A percentile compares a stretch with the other conserved stretches of the same genome.
These are phyloP conservation scores for Atethmia centrago DNA, from an alignment of 2,888 invertebrate species.

Conservation along the genomic window DNA sequence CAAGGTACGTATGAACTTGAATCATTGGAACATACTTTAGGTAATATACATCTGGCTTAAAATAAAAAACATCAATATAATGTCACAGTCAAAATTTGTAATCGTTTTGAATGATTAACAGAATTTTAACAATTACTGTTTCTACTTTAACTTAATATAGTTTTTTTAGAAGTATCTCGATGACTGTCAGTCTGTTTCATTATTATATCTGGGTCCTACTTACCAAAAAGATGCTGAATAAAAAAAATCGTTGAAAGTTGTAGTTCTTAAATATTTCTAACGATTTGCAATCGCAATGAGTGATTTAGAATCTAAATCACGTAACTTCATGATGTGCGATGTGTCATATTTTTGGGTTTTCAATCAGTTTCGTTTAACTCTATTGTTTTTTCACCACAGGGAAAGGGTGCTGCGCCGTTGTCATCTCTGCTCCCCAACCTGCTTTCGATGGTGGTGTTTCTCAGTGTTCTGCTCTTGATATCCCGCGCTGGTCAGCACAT, in stretches of 20 bases:
- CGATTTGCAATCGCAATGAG: neutral
- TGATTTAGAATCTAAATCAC: neutral
- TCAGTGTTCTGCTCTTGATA: conserved; percentile 64
- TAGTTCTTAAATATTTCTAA: too few species aligned
- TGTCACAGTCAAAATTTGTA: neutral
- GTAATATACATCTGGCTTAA: neutral
- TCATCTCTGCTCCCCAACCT: conserved; percentile 33
- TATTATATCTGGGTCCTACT: neutral
- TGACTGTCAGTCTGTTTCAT: neutral
- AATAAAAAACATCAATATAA: neutral
- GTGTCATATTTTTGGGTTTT: neutral
- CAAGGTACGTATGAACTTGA: conserved; percentile 58
- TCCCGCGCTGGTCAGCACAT: conserved; percentile 70
- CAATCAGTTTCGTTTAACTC: neutral
- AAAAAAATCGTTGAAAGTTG: neutral
- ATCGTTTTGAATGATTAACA: neutral
- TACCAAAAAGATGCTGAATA: neutral
- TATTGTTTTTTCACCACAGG: conserved; percentile 47
- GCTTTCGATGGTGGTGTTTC: conserved; percentile 54
- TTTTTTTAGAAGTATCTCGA: neutral
- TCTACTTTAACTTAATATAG: neutral
- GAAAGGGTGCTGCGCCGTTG: conserved; percentile 58
- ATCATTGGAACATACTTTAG: neutral
- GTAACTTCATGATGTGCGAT: neutral
- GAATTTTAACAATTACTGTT: neutral